These are phyloP conservation scores for Mormyrus lacerda DNA, from an alignment of 2,113 vertebrate genomes.

Conservation along the genomic window DNA sequence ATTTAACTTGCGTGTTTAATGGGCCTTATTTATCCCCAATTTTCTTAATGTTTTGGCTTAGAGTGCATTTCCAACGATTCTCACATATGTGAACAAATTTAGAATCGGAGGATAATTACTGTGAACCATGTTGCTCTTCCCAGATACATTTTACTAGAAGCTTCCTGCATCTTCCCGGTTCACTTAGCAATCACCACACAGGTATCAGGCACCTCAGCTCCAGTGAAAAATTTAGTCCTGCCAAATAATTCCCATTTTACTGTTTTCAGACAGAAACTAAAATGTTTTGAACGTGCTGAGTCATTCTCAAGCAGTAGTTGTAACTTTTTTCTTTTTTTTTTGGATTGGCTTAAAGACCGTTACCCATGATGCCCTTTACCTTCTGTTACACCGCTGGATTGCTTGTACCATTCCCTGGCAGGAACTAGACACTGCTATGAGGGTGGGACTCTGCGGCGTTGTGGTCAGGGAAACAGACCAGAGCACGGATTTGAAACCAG, in stretches of 20 bases:
- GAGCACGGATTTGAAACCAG: neutral
- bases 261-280: neutral
- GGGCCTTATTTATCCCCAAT: slow-evolving; percentile 17
- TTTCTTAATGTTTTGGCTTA: slow-evolving; percentile 24
- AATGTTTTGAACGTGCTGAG: neutral
- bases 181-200: slow-evolving; percentile 32
- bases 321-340: neutral
- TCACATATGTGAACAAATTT: slow-evolving; percentile 20
- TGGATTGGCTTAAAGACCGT: neutral
- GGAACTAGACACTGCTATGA: neutral
- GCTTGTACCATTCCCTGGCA: neutral
- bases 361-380: neutral
- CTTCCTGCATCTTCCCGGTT: slow-evolving; percentile 34
- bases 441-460: neutral
- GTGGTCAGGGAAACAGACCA: neutral
- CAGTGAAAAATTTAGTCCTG: slow-evolving; percentile 1
- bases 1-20: slow-evolving; percentile 19
- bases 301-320: neutral
- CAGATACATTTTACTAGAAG: slow-evolving; percentile 37
- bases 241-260: neutral
- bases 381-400: neutral
- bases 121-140: slow-evolving; percentile 28
- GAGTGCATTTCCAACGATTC: slow-evolving; percentile 2
- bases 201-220: slow-evolving; percentile 25
- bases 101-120: slow-evolving; percentile 40